Evolutionary conservation across 1,140 invertebrate genomes (phyloP), one percentile per base, ranked within the genome.

Genomic region (Dinothrombium tinctorium): DNA sequence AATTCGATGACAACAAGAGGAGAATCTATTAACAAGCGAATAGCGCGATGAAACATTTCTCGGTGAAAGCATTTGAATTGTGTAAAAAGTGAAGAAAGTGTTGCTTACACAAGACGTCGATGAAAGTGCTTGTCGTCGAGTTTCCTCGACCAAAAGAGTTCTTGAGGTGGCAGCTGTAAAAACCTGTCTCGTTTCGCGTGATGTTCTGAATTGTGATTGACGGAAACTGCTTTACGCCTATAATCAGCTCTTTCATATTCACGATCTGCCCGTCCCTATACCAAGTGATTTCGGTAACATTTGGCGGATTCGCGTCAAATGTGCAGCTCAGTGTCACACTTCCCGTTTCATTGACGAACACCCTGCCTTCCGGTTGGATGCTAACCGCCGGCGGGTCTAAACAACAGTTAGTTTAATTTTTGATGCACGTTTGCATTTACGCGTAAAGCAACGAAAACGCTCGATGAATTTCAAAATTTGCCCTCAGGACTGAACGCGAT

Each of bases 91-190:
- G 32, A 40, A 43, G 11, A 42, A 31, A 39, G 20, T 22, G 7
- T 20, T 17, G 49, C 52, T 51, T 41, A 53, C 52, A 53, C 0
- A 47, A 31, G 21, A 53, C 51, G 40, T 53, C 45, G 1, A 53
- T 29, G 11, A 46, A 26, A 1, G 47, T 31, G 11, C 29, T 21
- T 1, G 44, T 53, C n/a, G 46, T 44, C 3, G 51, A 50, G 29
- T 51, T 51, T 1, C 44, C 47, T 36, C 35, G 47, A 9, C 57
- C 59, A 33, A 53, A 53, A 2, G 49, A 44, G 39, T 55, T 55
- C 22, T 43, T 39, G 6, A 54, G 43, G 12, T 47, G 46, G 31
- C 53, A 54, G 4, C 42, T 49, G 42, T 50, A 52, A 7, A 42
- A 37, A 21, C 50, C 56, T 20, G 47, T 33, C 25, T 56, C 44